These are phyloP conservation scores for Drosophila willistoni DNA, from an alignment of 1,140 invertebrate genomes.

Conservation along the genomic window DNA sequence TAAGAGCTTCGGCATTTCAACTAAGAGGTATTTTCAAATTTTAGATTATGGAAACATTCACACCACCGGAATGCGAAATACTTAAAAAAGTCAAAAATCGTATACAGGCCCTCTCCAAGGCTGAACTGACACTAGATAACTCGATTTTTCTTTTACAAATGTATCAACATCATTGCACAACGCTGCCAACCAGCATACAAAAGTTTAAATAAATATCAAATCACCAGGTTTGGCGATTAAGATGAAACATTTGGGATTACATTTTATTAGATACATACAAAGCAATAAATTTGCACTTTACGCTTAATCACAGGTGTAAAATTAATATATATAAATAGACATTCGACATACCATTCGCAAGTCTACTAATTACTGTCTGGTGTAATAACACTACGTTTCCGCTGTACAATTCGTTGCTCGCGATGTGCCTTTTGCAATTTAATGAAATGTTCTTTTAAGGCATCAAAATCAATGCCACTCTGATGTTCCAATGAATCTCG, in stretches of 20 bases:
- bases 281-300: conserved; percentile 34
- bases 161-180: conserved; percentile 83
- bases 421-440: conserved; percentile 85
- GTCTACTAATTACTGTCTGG: conserved; percentile 55
- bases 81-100: conserved; percentile 87
- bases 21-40: conserved; percentile 46
- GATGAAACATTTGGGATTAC: neutral
- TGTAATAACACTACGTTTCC: conserved; percentile 76
- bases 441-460: conserved; percentile 85
- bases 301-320: conserved; percentile 65
- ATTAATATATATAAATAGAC: conserved; percentile 23
- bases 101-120: conserved; percentile 87
- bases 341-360: conserved; percentile 21
- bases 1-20: neutral
- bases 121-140: conserved; percentile 88
- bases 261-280: conserved; percentile 25
- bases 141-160: conserved; percentile 89
- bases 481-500: conserved; percentile 69
- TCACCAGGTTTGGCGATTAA: neutral
- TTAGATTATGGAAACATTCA: conserved; percentile 90
- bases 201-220: conserved; percentile 65
- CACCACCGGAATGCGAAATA: conserved; percentile 89
- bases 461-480: conserved; percentile 85
- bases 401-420: conserved; percentile 81
- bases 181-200: conserved; percentile 53